A percentile compares a stretch with the other conserved stretches of the same genome.
These are phyloP conservation scores for Vanessa cardui DNA, from an alignment of 2,888 invertebrate genomes.

Conservation along the genomic window DNA sequence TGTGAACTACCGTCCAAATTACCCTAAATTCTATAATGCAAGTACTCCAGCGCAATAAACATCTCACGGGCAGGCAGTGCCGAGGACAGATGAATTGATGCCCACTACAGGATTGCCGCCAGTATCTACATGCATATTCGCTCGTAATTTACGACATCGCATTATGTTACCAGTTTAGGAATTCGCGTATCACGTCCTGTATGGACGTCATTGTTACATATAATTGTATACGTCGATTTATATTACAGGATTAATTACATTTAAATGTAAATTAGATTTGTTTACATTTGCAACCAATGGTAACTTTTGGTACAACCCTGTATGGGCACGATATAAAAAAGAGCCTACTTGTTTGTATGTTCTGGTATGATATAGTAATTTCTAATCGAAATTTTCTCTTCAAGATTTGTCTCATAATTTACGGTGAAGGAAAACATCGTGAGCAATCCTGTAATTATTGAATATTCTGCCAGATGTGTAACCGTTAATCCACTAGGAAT, in stretches of 20 bases:
- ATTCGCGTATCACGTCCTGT: constrained; percentile 6
- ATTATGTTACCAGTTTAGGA: constrained; percentile 26
- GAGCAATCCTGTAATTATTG: no score
- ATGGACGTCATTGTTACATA: background rate
- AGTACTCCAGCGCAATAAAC: constrained; percentile 29
- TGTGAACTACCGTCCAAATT: constrained; percentile 10
- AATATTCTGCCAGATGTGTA: no score
- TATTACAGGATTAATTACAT: background rate
- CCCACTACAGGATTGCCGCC: constrained; percentile 28
- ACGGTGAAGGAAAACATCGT: no score
- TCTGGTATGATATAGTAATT: no score
- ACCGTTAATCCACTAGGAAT: no score
- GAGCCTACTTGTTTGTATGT: no score
- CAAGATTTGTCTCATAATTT: no score
- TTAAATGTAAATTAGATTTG: no score
- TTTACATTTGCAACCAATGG: no score
- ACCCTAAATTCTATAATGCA: constrained; percentile 11
- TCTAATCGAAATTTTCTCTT: no score
- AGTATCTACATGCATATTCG: constrained; percentile 29
- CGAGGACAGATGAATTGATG: constrained; percentile 36
- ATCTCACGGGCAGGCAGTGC: constrained; percentile 21
- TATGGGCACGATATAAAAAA: no score
- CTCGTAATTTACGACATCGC: constrained; percentile 24
- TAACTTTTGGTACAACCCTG: no score
- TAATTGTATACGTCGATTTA: background rate